phyloP scores from a whole-genome alignment of 2,888 invertebrate genomes.

The Merodon equestris region DNA sequence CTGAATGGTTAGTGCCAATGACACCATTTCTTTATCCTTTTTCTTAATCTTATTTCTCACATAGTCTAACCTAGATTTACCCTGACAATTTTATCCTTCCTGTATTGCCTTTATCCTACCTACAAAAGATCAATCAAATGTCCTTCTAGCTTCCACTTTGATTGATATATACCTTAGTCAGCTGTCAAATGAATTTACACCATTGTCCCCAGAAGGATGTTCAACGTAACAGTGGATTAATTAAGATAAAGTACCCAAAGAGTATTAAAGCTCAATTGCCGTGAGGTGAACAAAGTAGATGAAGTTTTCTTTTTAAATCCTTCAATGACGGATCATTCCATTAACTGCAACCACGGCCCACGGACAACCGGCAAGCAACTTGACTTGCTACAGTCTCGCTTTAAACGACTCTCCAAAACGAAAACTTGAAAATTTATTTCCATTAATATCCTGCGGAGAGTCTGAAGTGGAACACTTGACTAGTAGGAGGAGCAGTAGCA shows the following conservation, averaged over 20 bases:
- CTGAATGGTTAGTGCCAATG: too few relatives aligned
- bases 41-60: too few relatives aligned
- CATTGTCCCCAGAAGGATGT: constrained; percentile 25
- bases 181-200: constrained; percentile 52
- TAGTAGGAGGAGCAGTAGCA: background rate
- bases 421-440: constrained; percentile 63
- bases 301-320: constrained; percentile 26
- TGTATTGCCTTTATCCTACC: constrained; percentile 6
- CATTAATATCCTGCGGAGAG: constrained; percentile 44
- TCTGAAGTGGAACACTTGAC: constrained; percentile 11
- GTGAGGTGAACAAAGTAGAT: background rate
- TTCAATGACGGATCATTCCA: constrained; percentile 16
- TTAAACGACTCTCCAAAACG: constrained; percentile 54
- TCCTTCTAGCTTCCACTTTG: constrained; percentile 25
- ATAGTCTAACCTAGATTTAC: too few relatives aligned
- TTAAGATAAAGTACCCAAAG: constrained; percentile 47
- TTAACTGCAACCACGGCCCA: constrained; percentile 19
- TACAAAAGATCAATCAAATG: constrained; percentile 38
- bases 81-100: constrained; percentile 6
- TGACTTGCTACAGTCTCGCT: constrained; percentile 49
- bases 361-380: constrained; percentile 3
- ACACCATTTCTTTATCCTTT: too few relatives aligned
- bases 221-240: constrained; percentile 27
- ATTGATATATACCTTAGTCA: constrained; percentile 58
- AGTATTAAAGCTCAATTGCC: constrained; percentile 46